Evolutionary conservation across 2,888 invertebrate genomes (phyloP).

Genomic region (Stictocephala bisonia): DNA sequence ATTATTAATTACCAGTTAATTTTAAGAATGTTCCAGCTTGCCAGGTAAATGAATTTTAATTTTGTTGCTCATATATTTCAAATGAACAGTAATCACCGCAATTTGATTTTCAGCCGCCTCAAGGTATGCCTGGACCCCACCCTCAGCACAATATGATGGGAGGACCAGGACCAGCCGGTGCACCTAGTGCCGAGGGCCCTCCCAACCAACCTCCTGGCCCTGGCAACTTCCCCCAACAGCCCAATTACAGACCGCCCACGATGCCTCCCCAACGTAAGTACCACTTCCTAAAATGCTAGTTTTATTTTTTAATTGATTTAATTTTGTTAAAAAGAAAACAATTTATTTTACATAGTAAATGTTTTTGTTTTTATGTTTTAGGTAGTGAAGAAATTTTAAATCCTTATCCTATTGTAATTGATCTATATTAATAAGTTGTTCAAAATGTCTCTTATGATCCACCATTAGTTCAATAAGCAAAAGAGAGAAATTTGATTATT

Average conservation of each 20-base stretch:
- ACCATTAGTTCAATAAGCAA: too few species aligned
- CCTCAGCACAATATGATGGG: slow-evolving; percentile 63
- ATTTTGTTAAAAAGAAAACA: neutral
- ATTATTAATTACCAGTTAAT: too few species aligned
- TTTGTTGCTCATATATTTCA: neutral
- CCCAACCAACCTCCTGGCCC: slow-evolving; percentile 70
- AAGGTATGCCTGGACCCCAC: slow-evolving; percentile 66
- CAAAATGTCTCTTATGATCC: too few species aligned
- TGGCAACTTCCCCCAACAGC: slow-evolving; percentile 62
- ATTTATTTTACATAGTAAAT: neutral
- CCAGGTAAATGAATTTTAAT: too few species aligned
- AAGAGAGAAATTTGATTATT: too few species aligned
- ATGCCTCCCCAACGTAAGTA: slow-evolving; percentile 63
- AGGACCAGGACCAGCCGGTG: slow-evolving; percentile 66
- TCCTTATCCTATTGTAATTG: neutral
- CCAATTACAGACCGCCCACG: slow-evolving; percentile 69
- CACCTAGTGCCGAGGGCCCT: slow-evolving; percentile 68
- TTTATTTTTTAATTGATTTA: neutral
- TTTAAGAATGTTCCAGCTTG: too few species aligned
- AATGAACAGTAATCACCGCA: too few species aligned
- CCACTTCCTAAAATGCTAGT: neutral
- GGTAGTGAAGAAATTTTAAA: neutral
- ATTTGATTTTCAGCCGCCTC: slow-evolving; percentile 67
- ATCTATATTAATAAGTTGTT: neutral
- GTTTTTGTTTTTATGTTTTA: neutral